Conservation (phyloP, 2,888 invertebrate species). For the Idaea biselata region DNA sequence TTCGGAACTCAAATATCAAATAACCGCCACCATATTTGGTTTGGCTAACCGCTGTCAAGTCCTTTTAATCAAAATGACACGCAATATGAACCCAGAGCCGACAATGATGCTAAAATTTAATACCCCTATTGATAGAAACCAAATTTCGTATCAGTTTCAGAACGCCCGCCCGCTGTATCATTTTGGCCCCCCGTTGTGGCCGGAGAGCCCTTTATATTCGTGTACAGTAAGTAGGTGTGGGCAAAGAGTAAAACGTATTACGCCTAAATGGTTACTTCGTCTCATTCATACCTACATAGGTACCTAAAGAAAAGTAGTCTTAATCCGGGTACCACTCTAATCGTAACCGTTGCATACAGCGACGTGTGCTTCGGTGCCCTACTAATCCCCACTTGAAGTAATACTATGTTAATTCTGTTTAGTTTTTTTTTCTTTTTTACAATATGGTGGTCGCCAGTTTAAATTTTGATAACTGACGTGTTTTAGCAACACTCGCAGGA, state of each 20-base stretch:
- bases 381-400: no score
- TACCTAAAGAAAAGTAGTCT: neutral
- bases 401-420: no score
- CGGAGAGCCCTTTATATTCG: conserved; percentile 43
- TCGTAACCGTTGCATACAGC: no score
- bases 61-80: neutral
- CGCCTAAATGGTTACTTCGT: neutral
- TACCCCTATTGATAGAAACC: conserved; percentile 55
- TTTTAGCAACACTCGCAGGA: no score
- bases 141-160: conserved; percentile 74
- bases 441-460: no score
- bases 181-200: conserved; percentile 54
- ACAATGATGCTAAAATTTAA: conserved; percentile 46
- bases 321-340: neutral
- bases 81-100: neutral
- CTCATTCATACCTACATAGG: neutral
- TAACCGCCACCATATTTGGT: neutral
- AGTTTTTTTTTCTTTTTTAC: no score
- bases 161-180: conserved; percentile 58
- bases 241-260: conserved; percentile 7
- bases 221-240: conserved; percentile 32
- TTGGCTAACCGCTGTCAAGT: neutral
- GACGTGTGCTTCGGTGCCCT: no score
- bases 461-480: no score
- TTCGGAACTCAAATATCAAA: conserved; percentile 2